Evolutionary conservation across 1,140 invertebrate species (phyloP).

Genomic region (Drosophila eugracilis): DNA sequence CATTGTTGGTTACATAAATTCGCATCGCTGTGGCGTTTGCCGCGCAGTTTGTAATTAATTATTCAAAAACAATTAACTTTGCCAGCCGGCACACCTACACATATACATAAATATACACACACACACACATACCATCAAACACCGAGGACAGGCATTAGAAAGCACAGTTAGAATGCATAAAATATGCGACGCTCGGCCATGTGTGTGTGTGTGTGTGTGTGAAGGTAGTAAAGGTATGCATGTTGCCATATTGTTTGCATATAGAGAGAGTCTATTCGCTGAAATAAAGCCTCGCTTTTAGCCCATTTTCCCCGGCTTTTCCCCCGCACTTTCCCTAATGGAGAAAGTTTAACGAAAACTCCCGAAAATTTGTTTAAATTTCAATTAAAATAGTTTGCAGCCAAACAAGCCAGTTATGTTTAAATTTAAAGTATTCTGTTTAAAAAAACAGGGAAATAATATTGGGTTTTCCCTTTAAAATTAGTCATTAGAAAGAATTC

Average conservation of each 20-base stretch:
- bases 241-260: slow-evolving; percentile 39
- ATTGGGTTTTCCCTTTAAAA: slow-evolving; percentile 2
- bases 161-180: slow-evolving; percentile 74
- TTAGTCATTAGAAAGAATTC: slow-evolving; percentile 2
- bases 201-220: slow-evolving; percentile 2
- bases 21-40: slow-evolving; percentile 25
- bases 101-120: slow-evolving; percentile 19
- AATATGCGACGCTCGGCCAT: slow-evolving; percentile 28
- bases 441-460: background rate
- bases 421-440: slow-evolving; percentile 6
- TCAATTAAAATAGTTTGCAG: slow-evolving; percentile 31
- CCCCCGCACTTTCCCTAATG: background rate
- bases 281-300: slow-evolving; percentile 1
- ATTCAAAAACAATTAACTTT: slow-evolving; percentile 79
- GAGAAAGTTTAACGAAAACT: slow-evolving; percentile 29
- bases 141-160: slow-evolving; percentile 41
- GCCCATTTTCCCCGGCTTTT: background rate
- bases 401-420: background rate
- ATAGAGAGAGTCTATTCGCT: slow-evolving; percentile 10
- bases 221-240: slow-evolving; percentile 20
- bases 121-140: background rate
- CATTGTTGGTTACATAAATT: slow-evolving; percentile 41
- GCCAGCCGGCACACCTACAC: slow-evolving; percentile 37
- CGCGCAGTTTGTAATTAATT: slow-evolving; percentile 68
- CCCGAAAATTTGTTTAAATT: slow-evolving; percentile 41